A percentile compares a stretch with the other conserved stretches of the same genome.
Conservation (phyloP, 2,113 vertebrate genomes). For the Oreocharis arfaki region DNA sequence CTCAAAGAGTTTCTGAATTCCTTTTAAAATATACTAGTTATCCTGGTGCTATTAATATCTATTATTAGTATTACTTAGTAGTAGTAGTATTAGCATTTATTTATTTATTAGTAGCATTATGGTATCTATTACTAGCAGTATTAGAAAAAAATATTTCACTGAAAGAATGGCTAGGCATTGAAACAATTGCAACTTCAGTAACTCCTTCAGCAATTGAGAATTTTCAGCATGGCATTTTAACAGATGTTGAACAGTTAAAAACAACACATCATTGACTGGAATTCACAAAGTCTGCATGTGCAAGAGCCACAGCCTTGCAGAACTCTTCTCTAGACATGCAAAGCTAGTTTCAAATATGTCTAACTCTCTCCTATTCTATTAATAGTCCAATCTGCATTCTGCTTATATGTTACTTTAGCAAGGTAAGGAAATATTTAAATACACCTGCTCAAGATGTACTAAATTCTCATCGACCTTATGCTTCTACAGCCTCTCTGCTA, state of each 20-base stretch:
- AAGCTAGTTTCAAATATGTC: not conserved
- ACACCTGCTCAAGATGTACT: not conserved
- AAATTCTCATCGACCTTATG: not conserved
- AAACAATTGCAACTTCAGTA: not conserved
- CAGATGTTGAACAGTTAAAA: not conserved
- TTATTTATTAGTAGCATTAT: not conserved
- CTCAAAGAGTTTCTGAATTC: not conserved
- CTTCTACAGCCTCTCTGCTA: not conserved
- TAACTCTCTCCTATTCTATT: not conserved
- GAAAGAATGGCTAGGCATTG: not conserved
- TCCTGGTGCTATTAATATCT: not conserved
- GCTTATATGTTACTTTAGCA: not conserved
- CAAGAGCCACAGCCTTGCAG: not conserved
- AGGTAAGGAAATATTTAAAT: not conserved
- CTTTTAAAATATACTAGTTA: not conserved
- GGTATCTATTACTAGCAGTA: not conserved
- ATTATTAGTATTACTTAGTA: not conserved
- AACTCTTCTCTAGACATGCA: not conserved
- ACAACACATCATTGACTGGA: not conserved
- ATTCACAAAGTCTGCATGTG: not conserved
- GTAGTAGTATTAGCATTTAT: not conserved
- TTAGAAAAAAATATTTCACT: not conserved
- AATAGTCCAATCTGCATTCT: not conserved
- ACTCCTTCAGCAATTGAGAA: not conserved
- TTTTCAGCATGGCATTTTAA: not conserved